Conservation (phyloP, 2,888 invertebrate genomes). For the Odontothrips loti region DNA sequence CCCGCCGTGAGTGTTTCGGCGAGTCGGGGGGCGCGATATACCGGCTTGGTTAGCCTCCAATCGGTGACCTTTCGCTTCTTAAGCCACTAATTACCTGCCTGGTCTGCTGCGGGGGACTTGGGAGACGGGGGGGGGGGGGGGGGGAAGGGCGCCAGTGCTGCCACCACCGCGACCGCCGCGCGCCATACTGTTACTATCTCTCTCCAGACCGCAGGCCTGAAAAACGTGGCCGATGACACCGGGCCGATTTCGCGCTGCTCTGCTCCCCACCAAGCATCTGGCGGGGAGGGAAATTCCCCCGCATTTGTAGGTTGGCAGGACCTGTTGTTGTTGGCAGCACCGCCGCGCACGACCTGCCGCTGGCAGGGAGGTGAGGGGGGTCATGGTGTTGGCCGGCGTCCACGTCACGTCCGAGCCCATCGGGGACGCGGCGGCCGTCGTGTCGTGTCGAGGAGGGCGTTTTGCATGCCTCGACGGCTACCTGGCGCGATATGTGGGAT, state of each 20-base stretch:
- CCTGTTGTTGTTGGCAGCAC: neutral
- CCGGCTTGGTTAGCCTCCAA: too few relatives aligned
- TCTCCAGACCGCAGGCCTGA: neutral
- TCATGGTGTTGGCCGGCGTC: neutral
- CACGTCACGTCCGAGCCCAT: neutral
- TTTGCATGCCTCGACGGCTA: neutral
- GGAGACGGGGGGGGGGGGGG: too few relatives aligned
- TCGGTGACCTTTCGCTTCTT: too few relatives aligned
- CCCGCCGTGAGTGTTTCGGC: too few relatives aligned
- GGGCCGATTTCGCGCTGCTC: neutral
- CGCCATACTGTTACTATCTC: neutral
- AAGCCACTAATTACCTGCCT: too few relatives aligned
- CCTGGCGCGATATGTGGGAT: neutral
- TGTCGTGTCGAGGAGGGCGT: neutral
- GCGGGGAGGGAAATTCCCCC: neutral
- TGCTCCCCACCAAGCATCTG: too few relatives aligned
- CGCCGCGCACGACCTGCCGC: neutral
- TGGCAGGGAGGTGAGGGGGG: neutral
- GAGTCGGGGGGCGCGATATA: too few relatives aligned
- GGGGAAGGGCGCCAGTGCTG: too few relatives aligned
- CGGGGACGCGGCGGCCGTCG: neutral
- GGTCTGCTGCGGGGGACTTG: too few relatives aligned
- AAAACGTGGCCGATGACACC: neutral
- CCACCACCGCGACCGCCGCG: too few relatives aligned
- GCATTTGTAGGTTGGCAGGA: constrained; percentile 18